phyloP scores from a whole-genome alignment of 2,113 vertebrate species.

The Promerops cafer region DNA sequence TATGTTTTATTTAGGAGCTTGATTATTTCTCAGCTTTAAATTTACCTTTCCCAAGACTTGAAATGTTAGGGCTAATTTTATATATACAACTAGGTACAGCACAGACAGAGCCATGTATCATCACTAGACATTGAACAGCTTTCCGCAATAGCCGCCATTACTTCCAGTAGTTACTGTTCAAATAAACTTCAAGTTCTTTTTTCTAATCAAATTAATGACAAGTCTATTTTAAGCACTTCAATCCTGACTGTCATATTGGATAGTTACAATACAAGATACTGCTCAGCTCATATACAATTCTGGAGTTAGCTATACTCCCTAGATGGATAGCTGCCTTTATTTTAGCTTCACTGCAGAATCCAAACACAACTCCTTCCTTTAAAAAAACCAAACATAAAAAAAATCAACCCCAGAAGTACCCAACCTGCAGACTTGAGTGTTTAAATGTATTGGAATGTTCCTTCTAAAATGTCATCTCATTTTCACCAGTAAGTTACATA shows the following conservation, averaged over 20 bases:
- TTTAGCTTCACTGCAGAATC: not conserved
- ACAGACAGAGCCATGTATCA: rapidly evolving
- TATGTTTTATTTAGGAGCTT: not conserved
- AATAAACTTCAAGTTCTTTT: not conserved
- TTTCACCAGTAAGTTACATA: not conserved
- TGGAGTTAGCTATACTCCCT: not conserved
- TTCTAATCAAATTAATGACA: not conserved
- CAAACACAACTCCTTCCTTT: not conserved
- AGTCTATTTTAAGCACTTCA: not conserved
- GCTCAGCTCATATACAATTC: not conserved
- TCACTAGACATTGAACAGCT: not conserved
- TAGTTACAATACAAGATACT: not conserved
- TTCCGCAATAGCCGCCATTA: rapidly evolving
- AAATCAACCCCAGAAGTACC: not conserved
- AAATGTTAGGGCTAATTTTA: not conserved
- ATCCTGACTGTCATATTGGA: not conserved
- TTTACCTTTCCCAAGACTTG: not conserved
- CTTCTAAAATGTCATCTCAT: not conserved
- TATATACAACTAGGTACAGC: not conserved
- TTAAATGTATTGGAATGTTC: not conserved
- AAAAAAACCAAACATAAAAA: not conserved
- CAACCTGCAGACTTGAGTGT: not conserved
- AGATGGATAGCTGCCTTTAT: not conserved
- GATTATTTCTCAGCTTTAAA: not conserved
- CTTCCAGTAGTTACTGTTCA: not conserved